Base-by-base conservation (phyloP, 2,797 vertebrate species). In the Darevskia nairensis region DNA sequence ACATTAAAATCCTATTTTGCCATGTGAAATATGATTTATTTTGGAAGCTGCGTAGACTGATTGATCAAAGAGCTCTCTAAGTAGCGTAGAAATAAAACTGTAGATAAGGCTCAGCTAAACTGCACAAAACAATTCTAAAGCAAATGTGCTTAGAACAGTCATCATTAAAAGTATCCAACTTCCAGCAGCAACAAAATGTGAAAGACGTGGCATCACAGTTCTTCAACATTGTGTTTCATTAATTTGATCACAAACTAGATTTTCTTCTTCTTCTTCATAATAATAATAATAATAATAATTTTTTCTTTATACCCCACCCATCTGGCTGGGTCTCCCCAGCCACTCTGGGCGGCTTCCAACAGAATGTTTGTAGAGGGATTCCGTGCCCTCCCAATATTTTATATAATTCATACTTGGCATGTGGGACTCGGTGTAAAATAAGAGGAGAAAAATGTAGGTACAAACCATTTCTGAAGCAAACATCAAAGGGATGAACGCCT, bases 391-490 rank as follows among this genome's bases (percentile, higher is more conserved):
- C 59, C 86, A 44, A 35, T 32, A 21, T 29, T 71, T 88, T 71
- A 69, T 83, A 79, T 61, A 59, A 78, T 76, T 32, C 41, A 39
- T 19, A 39, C 72, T 68, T 39, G 72, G 32, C 86, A 74, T 90
- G 72, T 89, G 72, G 83, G 71, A 87, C 29, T 25, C 11, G 11
- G 59, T 15, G 32, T 8, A 55, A 89, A 32, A 32, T 66, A 74
- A 84, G 83, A 88, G 23, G 4, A 27, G 76, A 10, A 39, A n/a
- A 69, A 87, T 25, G 17, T 35, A 91, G 72, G 11, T 19, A 1
- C 10, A 84, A 88, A 86, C 86, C 64, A 46, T 81, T 90, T 89
- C 71, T 90, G 88, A 88, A 94, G 89, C 75, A 79, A 89, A 7
- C 44, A 23, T 66, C 76, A 46, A 80, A 88, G 75, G 72, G 86